Evolutionary conservation across 1,140 invertebrate species (phyloP).

Genomic region (Zophobas atratus): DNA sequence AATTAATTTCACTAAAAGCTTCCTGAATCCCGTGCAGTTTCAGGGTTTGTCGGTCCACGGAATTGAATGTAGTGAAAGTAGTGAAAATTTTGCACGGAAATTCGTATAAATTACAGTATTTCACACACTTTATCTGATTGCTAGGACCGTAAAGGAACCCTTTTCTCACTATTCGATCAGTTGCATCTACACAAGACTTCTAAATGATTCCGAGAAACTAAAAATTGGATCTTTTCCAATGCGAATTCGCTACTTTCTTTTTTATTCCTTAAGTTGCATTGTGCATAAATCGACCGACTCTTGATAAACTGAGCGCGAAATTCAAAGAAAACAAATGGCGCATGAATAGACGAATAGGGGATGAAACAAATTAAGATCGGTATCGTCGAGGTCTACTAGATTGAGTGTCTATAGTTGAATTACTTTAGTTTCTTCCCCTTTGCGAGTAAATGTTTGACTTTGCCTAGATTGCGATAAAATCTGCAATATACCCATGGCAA

Average conservation of each 20-base stretch:
- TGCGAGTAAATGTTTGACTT: conserved; percentile 45
- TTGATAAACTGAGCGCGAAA: conserved; percentile 43
- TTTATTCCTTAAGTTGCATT: not conserved
- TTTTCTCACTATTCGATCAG: not conserved
- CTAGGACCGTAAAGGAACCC: conserved; percentile 8
- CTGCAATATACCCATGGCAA: conserved; percentile 7
- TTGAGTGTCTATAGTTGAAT: conserved; percentile 53
- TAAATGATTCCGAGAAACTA: not conserved
- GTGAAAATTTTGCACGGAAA: conserved; percentile 22
- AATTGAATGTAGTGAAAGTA: conserved; percentile 25
- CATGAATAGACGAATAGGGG: conserved; percentile 53
- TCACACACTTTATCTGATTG: conserved; percentile 33
- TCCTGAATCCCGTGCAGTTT: conserved; percentile 23
- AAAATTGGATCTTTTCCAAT: conserved; percentile 2
- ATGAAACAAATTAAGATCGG: conserved; percentile 53
- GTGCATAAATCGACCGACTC: conserved; percentile 28
- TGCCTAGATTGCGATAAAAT: conserved; percentile 23
- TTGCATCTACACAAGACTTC: not conserved
- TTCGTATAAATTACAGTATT: conserved; percentile 34
- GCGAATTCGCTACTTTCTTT: not conserved
- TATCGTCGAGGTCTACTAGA: conserved; percentile 45
- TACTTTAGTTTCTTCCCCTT: conserved; percentile 48
- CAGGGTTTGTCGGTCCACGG: conserved; percentile 16
- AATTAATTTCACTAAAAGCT: conserved; percentile 36
- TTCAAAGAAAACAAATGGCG: conserved; percentile 52